Base-by-base conservation (phyloP, 2,797 vertebrate genomes). In the Chloroceryle inda region DNA sequence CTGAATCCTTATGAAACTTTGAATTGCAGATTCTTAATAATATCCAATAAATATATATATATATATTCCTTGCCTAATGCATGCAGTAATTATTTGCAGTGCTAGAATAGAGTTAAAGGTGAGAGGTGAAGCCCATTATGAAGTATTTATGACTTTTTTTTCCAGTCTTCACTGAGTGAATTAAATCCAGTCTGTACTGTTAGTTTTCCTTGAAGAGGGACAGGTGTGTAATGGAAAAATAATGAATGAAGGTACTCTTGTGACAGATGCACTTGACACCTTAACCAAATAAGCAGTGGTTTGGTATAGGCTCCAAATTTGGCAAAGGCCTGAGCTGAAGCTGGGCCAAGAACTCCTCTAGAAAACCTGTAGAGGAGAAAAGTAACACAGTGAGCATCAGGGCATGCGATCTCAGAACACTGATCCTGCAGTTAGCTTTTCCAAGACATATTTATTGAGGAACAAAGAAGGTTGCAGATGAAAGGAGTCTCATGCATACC, bases 251-350 rank as follows among this genome's bases (percentile, higher is more conserved):
- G 24, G 42, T 52, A 88, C 11, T 17, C 66, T 31, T 58, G 31
- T 47, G 49, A 53, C 11, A 17, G 21, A 35, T 44, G 16, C n/a
- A 22, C 27, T 73, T 5, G 4, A 31, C 4, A 2, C 18, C 7
- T 21, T 49, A 49, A 68, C 55, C 38, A 89, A 82, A 55, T 6
- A 14, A 24, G 20, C 15, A 31, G 23, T 1, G 18, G 11, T 68
- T 49, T 58, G 55, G 20, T 33, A 10, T 21, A 44, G 38, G 33
- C 5, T 80, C 13, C 24, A n/a, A 55, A 71, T n/a, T 24, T 55
- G 13, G 35, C 29, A 61, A 66, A 66, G 21, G 11, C 0, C 0
- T 23, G 26, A 42, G 63, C 37, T 37, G 3, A 16, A 50, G n/a
- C n/a, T 62, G 49, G 15, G 23, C 31, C 66, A 73, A 47, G 59